These are phyloP conservation scores for Drosophila prostipennis DNA, from an alignment of 2,888 invertebrate species.

Conservation along the genomic window DNA sequence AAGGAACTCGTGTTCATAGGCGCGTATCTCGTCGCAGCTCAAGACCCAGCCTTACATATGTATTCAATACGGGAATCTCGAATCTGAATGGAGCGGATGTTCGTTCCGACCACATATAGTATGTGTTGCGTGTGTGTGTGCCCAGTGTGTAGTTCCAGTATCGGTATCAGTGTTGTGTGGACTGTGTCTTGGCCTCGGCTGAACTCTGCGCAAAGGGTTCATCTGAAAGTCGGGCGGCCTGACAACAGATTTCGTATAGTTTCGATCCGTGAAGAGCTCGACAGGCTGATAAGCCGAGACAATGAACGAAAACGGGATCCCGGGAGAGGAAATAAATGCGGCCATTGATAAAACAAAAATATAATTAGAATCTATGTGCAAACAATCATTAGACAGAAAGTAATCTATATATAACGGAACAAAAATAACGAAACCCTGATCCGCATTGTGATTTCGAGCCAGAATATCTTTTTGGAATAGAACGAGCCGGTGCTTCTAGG, in stretches of 20 bases:
- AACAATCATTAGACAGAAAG: not conserved
- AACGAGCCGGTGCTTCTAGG: slow-evolving; percentile 19
- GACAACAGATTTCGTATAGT: slow-evolving; percentile 38
- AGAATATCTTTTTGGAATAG: slow-evolving; percentile 33
- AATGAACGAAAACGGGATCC: not conserved
- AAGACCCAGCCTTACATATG: slow-evolving; percentile 20
- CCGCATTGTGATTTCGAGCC: slow-evolving; percentile 9
- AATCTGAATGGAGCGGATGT: slow-evolving; percentile 79
- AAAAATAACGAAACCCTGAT: slow-evolving; percentile 16
- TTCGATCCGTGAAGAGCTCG: slow-evolving; percentile 23
- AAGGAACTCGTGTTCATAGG: slow-evolving; percentile 77
- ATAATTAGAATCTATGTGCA: slow-evolving; percentile 14
- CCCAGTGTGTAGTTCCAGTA: slow-evolving; percentile 28
- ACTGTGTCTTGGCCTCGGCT: slow-evolving; percentile 54
- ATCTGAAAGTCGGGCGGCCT: slow-evolving; percentile 33
- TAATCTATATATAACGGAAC: not conserved
- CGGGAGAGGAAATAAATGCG: slow-evolving; percentile 32
- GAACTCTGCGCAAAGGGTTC: slow-evolving; percentile 73
- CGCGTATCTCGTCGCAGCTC: slow-evolving; percentile 60
- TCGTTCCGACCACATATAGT: slow-evolving; percentile 44
- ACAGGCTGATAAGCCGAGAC: slow-evolving; percentile 32
- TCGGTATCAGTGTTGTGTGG: slow-evolving; percentile 58
- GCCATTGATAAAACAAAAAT: slow-evolving; percentile 35
- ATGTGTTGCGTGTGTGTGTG: slow-evolving; percentile 1
- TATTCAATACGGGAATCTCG: slow-evolving; percentile 45